These are phyloP conservation scores for Todiramphus saurophagus DNA, from an alignment of 2,113 vertebrate genomes.

Conservation along the genomic window DNA sequence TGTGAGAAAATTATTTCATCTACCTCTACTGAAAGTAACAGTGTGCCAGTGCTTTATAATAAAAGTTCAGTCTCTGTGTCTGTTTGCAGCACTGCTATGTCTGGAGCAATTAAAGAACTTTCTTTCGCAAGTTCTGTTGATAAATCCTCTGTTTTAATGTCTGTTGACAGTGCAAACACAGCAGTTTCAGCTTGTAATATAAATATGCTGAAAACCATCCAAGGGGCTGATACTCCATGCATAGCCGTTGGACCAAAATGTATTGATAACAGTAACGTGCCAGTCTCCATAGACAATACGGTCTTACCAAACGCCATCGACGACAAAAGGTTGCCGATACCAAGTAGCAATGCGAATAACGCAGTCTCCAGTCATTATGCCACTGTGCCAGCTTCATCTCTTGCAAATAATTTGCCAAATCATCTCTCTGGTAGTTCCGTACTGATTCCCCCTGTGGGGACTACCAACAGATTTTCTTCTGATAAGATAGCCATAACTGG, in stretches of 20 bases:
- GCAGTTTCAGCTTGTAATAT: slow-evolving; percentile 75
- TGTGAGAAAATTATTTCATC: slow-evolving; percentile 80
- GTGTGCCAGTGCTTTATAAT: slow-evolving; percentile 80
- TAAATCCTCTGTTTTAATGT: slow-evolving; percentile 82
- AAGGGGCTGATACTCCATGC: slow-evolving; percentile 75
- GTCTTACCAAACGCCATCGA: slow-evolving; percentile 51
- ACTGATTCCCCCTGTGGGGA: slow-evolving; percentile 72
- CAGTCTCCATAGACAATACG: slow-evolving; percentile 52
- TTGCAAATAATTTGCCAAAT: slow-evolving; percentile 79
- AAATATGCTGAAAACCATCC: slow-evolving; percentile 78
- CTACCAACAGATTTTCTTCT: slow-evolving; percentile 71
- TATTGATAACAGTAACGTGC: slow-evolving; percentile 65
- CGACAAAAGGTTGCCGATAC: slow-evolving; percentile 70
- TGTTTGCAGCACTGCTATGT: slow-evolving; percentile 77
- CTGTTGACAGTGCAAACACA: slow-evolving; percentile 76
- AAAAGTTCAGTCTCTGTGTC: slow-evolving; percentile 74
- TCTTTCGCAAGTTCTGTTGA: slow-evolving; percentile 79
- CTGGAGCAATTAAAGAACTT: slow-evolving; percentile 79
- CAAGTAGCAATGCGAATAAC: slow-evolving; percentile 63
- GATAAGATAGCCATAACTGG: slow-evolving; percentile 76
- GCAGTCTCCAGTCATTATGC: slow-evolving; percentile 66
- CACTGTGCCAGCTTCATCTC: slow-evolving; percentile 75
- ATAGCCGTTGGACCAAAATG: slow-evolving; percentile 82
- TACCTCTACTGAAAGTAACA: slow-evolving; percentile 83
- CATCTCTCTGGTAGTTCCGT: slow-evolving; percentile 77